Evolutionary conservation across 2,888 invertebrate genomes (phyloP), one percentile per base, ranked within the genome.

Genomic region (Geophilus truncorum): DNA sequence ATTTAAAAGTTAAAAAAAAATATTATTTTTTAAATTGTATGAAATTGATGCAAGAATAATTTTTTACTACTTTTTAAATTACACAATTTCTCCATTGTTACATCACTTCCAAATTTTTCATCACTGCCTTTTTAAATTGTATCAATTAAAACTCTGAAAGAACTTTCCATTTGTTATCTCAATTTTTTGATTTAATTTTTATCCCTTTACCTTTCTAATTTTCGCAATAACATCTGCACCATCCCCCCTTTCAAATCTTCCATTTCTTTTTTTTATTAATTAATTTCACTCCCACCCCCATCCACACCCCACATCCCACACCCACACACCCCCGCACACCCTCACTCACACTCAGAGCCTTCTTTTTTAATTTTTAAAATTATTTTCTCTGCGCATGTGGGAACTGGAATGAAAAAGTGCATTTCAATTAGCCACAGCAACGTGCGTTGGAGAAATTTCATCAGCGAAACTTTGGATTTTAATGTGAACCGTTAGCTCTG

Each of bases 381-480:
- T 62, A 23, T 62, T 62, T 62, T 23, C 10, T 62, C 21, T 62
- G n/a, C 10, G 23, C 57, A 62, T 21, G 57, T 62, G 57, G 57
- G 57, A 62, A 62, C 21, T 62, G 57, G 23, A 62, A 62, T 62
- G 57, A 62, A 21, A 62, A 62, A 62, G 57, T 21, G 57, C 57
- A 62, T 62, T 62, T 62, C 57, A 62, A 62, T 62, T 62, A 62
- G 57, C 21, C 57, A 62, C 57, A 62, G 57, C 57, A 62, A 10
- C 6, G 21, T 62, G 57, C 57, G 23, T 23, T 62, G 57, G 57
- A 7, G 3, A 18, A 62, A 62, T 62, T 62, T 62, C 57, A 62
- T 62, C 57, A 62, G 57, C 21, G 57, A 9, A 21, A 23, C n/a
- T 62, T 23, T 62, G 57, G 57, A 62, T 62, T 62, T 62, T 62